A percentile compares a stretch with the other conserved stretches of the same genome.
Conservation (phyloP, 2,797 vertebrate species). For the Gadopsis bispinosus region DNA sequence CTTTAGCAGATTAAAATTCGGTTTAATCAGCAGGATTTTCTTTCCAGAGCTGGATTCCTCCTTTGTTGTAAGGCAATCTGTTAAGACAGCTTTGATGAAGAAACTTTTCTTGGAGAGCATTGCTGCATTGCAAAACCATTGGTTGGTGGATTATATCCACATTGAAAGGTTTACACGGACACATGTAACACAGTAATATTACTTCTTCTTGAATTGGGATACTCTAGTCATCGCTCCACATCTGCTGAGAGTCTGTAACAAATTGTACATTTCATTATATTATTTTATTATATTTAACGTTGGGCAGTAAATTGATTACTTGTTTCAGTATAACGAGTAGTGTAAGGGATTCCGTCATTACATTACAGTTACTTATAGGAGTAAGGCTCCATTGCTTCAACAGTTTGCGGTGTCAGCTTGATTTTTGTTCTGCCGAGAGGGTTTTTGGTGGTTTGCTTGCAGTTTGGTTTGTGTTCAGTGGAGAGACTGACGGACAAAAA, state of each 20-base stretch:
- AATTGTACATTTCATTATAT: background rate
- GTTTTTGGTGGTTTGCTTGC: background rate
- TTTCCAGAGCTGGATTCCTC: conserved; percentile 22
- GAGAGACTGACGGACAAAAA: background rate
- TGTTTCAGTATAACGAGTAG: background rate
- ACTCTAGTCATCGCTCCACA: background rate
- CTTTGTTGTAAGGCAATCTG: conserved; percentile 44
- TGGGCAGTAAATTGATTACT: background rate
- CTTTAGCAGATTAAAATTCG: conserved; percentile 9
- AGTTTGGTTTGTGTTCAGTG: background rate
- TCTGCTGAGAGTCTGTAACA: background rate
- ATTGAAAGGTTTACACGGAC: conserved; percentile 1
- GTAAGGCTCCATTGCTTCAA: background rate
- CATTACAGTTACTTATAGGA: background rate
- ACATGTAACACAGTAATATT: background rate
- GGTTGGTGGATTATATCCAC: background rate
- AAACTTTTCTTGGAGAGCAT: conserved; percentile 31
- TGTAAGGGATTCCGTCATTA: background rate
- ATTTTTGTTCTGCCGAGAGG: background rate
- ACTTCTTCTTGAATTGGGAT: background rate
- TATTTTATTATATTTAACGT: background rate
- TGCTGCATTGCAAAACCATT: background rate
- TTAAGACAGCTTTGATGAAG: conserved; percentile 29
- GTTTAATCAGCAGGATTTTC: background rate
- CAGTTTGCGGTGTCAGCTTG: background rate